Conservation (phyloP, 1,140 invertebrate genomes). For the Drosophila ambigua region DNA sequence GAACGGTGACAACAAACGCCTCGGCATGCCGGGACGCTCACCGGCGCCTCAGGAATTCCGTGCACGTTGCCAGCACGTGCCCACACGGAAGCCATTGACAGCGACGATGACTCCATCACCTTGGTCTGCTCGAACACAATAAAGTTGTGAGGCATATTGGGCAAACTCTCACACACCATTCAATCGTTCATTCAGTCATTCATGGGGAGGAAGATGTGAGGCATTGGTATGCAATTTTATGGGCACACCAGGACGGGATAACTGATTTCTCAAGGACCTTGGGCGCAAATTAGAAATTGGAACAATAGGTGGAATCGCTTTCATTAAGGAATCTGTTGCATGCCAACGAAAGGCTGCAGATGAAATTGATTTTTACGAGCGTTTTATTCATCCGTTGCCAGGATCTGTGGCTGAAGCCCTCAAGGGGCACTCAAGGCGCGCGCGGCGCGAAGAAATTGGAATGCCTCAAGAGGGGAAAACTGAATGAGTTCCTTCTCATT, state of each 20-base stretch:
- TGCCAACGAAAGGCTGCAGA: slow-evolving; percentile 73
- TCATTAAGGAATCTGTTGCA: slow-evolving; percentile 79
- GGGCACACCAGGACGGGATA: slow-evolving; percentile 40
- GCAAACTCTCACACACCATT: slow-evolving; percentile 17
- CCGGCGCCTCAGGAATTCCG: slow-evolving; percentile 72
- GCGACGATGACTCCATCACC: slow-evolving; percentile 30
- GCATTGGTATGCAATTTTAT: slow-evolving; percentile 70
- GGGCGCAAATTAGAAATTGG: slow-evolving; percentile 75
- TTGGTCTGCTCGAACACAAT: slow-evolving; percentile 45
- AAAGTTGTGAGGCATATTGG: slow-evolving; percentile 56
- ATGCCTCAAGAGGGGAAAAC: slow-evolving; percentile 45
- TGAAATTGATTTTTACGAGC: slow-evolving; percentile 76
- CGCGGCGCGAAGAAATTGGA: slow-evolving; percentile 76
- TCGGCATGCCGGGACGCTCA: slow-evolving; percentile 57
- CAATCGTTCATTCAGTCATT: no score
- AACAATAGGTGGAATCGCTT: slow-evolving; percentile 74
- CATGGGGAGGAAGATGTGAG: slow-evolving; percentile 28
- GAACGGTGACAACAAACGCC: slow-evolving; percentile 46
- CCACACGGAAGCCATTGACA: slow-evolving; percentile 43
- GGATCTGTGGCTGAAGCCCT: slow-evolving; percentile 62
- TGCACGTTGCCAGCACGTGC: slow-evolving; percentile 78
- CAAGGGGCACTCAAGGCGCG: slow-evolving; percentile 58
- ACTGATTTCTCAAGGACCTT: slow-evolving; percentile 70
- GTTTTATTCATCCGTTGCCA: slow-evolving; percentile 46
- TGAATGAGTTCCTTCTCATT: slow-evolving; percentile 47